phyloP scores from a whole-genome alignment of 2,113 vertebrate genomes.

The Notechis scutatus region DNA sequence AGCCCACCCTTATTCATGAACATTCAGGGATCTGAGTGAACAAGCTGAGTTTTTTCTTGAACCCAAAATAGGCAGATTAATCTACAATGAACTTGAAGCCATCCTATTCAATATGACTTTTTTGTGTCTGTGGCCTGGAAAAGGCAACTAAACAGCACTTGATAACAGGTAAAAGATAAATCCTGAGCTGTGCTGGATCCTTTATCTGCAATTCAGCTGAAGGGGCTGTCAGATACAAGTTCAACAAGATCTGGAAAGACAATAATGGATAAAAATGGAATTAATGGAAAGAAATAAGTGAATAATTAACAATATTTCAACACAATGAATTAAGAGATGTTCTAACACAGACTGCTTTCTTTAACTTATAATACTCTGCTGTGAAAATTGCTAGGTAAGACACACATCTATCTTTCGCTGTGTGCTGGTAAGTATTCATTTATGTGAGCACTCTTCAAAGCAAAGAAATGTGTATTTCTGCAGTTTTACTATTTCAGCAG shows the following conservation, averaged over 20 bases:
- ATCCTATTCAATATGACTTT: neutral
- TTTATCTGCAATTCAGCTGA: neutral
- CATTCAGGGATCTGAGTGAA: neutral
- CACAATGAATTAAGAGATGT: conserved; percentile 49
- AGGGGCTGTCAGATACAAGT: neutral
- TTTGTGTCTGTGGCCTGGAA: neutral
- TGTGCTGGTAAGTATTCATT: conserved; percentile 16
- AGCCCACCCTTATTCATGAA: neutral
- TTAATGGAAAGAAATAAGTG: conserved; percentile 54
- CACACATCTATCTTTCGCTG: neutral
- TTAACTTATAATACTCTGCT: conserved; percentile 36
- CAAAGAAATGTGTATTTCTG: conserved; percentile 9
- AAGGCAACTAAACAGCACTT: neutral
- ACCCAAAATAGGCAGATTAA: neutral
- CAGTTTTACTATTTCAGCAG: conserved; percentile 27
- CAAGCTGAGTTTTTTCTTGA: neutral
- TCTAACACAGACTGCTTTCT: conserved; percentile 24
- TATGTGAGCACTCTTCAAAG: conserved; percentile 39
- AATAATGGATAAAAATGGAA: conserved; percentile 47
- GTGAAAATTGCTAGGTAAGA: conserved; percentile 49
- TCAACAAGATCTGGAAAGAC: conserved; percentile 39
- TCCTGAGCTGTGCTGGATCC: neutral
- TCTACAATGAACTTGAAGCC: neutral
- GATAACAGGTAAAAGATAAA: neutral
- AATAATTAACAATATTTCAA: conserved; percentile 45